Conservation (phyloP, 2,113 vertebrate genomes). For the Dasyurus viverrinus region DNA sequence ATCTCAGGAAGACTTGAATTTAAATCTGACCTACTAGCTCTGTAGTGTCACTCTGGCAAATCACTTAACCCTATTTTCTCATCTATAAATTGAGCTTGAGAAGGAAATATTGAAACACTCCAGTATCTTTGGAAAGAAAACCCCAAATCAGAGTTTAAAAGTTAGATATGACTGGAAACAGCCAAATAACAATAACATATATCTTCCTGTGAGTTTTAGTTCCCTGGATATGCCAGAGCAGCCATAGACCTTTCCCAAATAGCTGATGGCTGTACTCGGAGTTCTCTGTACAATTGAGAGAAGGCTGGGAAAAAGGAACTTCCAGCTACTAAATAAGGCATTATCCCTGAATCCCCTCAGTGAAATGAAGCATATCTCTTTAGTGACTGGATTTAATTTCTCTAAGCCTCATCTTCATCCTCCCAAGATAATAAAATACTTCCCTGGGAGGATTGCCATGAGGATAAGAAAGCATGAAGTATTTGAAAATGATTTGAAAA, state of each 20-base stretch:
- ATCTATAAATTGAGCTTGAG: too few species aligned
- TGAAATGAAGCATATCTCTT: neutral
- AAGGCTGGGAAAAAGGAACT: neutral
- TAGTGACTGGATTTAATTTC: neutral
- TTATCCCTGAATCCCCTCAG: neutral
- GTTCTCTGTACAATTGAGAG: neutral
- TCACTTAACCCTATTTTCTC: too few species aligned
- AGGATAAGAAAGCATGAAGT: neutral
- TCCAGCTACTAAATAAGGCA: neutral
- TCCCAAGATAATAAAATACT: neutral
- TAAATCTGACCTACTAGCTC: too few species aligned
- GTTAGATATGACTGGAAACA: too few species aligned
- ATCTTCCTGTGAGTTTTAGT: neutral
- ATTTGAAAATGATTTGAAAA: neutral
- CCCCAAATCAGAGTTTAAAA: too few species aligned
- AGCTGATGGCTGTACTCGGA: neutral
- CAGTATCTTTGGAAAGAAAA: too few species aligned
- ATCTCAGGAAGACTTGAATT: too few species aligned
- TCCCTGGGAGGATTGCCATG: neutral
- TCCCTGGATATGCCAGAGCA: neutral
- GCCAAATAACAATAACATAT: neutral
- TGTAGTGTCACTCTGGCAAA: too few species aligned
- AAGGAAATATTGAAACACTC: too few species aligned
- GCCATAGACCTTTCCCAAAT: neutral
- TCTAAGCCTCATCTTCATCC: neutral